Conservation (phyloP, 2,888 invertebrate genomes). For the Ditula angustiorana region DNA sequence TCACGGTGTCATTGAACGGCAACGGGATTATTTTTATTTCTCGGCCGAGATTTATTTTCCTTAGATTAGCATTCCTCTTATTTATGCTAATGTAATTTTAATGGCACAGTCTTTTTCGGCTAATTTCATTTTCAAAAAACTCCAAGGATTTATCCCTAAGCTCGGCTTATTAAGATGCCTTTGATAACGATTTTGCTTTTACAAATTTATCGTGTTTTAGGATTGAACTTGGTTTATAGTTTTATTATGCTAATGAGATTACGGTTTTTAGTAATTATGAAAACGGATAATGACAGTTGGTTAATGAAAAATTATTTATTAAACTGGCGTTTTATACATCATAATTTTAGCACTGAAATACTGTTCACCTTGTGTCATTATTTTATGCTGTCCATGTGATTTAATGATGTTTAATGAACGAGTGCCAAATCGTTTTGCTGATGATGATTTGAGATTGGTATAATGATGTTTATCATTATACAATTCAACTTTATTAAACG, state of each 20-base stretch:
- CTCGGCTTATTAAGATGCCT: conserved; percentile 75
- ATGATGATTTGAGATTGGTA: no score
- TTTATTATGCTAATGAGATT: conserved; percentile 27
- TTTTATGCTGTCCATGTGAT: no score
- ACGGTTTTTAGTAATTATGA: conserved; percentile 4
- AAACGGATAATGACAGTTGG: neutral
- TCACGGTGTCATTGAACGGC: conserved; percentile 71
- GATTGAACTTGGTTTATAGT: conserved; percentile 29
- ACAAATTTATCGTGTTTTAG: conserved; percentile 70
- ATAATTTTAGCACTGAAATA: no score
- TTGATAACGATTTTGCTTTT: conserved; percentile 70
- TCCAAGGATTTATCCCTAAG: conserved; percentile 77
- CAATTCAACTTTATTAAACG: no score
- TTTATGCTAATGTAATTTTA: conserved; percentile 86
- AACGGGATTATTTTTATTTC: conserved; percentile 81
- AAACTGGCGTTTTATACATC: no score
- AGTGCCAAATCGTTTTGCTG: no score
- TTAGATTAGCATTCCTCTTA: conserved; percentile 84
- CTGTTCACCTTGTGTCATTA: no score
- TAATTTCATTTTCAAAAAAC: conserved; percentile 83
- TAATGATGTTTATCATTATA: no score
- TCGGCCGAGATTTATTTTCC: conserved; percentile 80
- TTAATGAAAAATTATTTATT: neutral
- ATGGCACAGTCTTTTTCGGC: conserved; percentile 82
- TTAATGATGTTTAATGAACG: no score